These are phyloP conservation scores for Ormyrus nitidulus DNA, from an alignment of 2,888 invertebrate species.

Conservation along the genomic window DNA sequence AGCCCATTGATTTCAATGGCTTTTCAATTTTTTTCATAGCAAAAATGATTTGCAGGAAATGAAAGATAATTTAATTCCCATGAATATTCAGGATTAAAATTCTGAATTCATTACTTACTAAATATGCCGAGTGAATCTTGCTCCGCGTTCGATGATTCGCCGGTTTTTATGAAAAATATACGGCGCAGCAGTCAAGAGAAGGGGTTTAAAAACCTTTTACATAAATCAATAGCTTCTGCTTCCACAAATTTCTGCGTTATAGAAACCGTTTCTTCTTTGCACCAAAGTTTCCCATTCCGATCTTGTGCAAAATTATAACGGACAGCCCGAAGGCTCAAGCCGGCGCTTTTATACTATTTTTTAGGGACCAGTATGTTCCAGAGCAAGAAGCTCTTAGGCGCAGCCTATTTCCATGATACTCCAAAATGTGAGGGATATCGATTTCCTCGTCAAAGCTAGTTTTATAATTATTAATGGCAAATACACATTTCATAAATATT, in stretches of 20 bases:
- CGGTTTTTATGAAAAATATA: conserved; percentile 40
- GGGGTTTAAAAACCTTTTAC: conserved; percentile 33
- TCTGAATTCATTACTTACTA: conserved; percentile 16
- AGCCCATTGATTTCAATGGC: no score
- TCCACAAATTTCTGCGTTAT: no score
- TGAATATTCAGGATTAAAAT: conserved; percentile 43
- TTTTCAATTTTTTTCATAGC: neutral
- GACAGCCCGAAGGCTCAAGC: neutral
- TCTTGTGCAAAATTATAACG: conserved; percentile 1
- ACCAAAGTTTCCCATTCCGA: neutral
- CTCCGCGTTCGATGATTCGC: neutral
- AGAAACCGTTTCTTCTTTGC: no score
- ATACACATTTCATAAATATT: no score
- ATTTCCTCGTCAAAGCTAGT: no score
- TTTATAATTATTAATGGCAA: no score
- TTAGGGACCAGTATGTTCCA: neutral
- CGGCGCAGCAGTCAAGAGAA: neutral
- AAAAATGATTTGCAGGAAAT: neutral
- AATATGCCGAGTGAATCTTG: neutral
- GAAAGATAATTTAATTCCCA: neutral
- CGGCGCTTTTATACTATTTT: neutral
- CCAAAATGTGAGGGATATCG: no score
- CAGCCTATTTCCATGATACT: no score
- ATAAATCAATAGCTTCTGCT: conserved; percentile 42
- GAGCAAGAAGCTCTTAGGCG: no score